Evolutionary conservation across 2,888 invertebrate species (phyloP).

Genomic region (Tineola bisselliella): DNA sequence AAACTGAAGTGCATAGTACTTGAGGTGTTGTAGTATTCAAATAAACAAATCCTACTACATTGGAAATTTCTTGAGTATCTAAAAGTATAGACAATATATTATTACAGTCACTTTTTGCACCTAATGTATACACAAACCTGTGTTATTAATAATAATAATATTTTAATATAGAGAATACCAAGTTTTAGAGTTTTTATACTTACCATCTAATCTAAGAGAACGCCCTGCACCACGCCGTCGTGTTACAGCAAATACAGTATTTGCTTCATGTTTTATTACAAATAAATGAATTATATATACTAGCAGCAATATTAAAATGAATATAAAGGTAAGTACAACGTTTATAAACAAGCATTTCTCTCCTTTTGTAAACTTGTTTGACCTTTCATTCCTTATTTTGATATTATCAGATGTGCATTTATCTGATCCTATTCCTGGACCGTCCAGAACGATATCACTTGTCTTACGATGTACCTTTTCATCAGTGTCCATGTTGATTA

Average conservation of each 20-base stretch:
- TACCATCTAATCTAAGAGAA: background rate
- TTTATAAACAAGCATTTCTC: constrained; percentile 47
- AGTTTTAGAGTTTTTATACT: no score
- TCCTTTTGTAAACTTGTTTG: constrained; percentile 32
- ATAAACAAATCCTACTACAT: constrained; percentile 26
- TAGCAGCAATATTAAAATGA: constrained; percentile 27
- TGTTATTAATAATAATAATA: no score
- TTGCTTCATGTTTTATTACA: constrained; percentile 26
- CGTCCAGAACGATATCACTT: background rate
- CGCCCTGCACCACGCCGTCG: constrained; percentile 15
- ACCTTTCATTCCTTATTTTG: background rate
- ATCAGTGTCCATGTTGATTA: background rate
- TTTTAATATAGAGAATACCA: no score
- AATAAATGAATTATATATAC: constrained; percentile 35
- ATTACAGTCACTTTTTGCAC: background rate
- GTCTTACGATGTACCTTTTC: background rate
- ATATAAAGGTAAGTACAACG: constrained; percentile 30
- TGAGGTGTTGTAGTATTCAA: constrained; percentile 21
- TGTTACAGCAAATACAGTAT: constrained; percentile 24
- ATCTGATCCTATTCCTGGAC: background rate
- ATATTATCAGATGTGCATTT: background rate
- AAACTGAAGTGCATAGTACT: constrained; percentile 31
- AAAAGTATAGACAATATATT: background rate
- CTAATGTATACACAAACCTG: no score
- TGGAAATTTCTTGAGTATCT: background rate